Conservation (phyloP, 2,113 vertebrate genomes). For the Seriola quinqueradiata region DNA sequence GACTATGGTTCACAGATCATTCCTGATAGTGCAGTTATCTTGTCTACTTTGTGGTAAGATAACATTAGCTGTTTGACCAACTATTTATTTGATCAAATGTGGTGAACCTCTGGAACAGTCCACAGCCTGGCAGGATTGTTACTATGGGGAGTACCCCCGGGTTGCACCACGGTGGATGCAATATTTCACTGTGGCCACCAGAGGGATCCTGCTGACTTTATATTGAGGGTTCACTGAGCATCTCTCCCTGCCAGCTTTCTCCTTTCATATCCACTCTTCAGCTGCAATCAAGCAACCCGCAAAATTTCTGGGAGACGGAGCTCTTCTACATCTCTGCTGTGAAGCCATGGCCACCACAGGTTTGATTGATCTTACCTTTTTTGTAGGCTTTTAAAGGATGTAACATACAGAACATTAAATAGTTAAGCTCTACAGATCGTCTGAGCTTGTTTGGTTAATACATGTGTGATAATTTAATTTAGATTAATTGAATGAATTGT, state of each 20-base stretch:
- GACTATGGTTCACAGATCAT: too few relatives aligned
- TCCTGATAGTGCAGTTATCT: background rate
- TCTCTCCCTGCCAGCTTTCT: conserved; percentile 18
- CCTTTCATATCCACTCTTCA: conserved; percentile 44
- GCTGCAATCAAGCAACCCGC: conserved; percentile 62
- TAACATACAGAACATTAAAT: background rate
- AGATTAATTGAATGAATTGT: background rate
- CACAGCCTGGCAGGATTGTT: background rate
- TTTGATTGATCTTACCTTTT: conserved; percentile 55
- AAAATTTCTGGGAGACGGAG: conserved; percentile 27
- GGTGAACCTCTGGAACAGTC: background rate
- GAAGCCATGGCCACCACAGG: conserved; percentile 83
- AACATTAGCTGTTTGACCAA: background rate
- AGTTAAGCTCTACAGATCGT: background rate
- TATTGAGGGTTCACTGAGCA: conserved; percentile 23
- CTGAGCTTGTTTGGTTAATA: background rate
- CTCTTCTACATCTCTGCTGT: conserved; percentile 50
- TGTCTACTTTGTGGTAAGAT: background rate
- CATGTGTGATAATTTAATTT: background rate
- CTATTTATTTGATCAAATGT: background rate
- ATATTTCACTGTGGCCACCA: conserved; percentile 50
- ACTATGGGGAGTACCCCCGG: background rate
- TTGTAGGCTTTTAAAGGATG: background rate
- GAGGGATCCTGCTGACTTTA: conserved; percentile 55
- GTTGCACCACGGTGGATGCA: conserved; percentile 41